Evolutionary conservation across 1,140 invertebrate genomes (phyloP).

Genomic region (Drosophila bifasciata): DNA sequence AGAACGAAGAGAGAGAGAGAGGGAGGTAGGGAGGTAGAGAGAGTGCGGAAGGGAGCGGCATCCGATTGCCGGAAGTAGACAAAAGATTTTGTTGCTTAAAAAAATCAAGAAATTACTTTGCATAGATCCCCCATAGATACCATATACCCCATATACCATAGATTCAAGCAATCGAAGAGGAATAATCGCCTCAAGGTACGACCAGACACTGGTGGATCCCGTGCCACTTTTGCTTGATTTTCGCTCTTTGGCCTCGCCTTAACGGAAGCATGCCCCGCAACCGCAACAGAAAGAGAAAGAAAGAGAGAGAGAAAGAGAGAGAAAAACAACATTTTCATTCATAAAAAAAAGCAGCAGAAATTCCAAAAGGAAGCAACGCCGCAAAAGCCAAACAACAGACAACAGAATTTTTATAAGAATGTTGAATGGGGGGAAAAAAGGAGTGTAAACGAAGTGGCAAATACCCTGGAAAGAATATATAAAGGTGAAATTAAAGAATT

Average conservation of each 20-base stretch:
- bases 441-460: neutral
- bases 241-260: constrained; percentile 51
- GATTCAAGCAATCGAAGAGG: constrained; percentile 27
- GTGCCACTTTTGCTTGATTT: constrained; percentile 71
- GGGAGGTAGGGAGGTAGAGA: too few relatives aligned
- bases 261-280: constrained; percentile 76
- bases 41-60: constrained; percentile 14
- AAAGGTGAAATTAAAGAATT: neutral
- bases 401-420: constrained; percentile 55
- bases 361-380: constrained; percentile 77
- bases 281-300: constrained; percentile 20
- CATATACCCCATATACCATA: neutral
- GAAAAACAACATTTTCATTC: constrained; percentile 70
- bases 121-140: constrained; percentile 41
- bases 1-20: constrained; percentile 1
- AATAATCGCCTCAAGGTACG: neutral
- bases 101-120: constrained; percentile 55
- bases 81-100: constrained; percentile 43
- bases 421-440: constrained; percentile 1
- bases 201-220: constrained; percentile 30
- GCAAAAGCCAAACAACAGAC: constrained; percentile 54
- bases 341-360: constrained; percentile 81
- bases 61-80: constrained; percentile 53
- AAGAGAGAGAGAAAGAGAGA: constrained; percentile 8
- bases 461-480: constrained; percentile 4